Base-by-base conservation (phyloP, 2,888 invertebrate species). In the Rosalia funebris region DNA sequence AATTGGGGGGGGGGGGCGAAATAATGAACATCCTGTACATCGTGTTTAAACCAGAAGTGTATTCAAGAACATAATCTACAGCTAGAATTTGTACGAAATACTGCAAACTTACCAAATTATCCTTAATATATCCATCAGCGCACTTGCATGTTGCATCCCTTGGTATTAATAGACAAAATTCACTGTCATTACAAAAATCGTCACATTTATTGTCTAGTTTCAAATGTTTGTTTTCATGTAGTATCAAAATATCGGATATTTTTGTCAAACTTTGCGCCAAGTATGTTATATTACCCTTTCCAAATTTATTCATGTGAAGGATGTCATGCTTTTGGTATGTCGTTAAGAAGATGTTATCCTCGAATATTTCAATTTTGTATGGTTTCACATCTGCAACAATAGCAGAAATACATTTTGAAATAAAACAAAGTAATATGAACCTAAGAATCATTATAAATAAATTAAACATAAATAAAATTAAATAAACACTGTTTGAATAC, bases 341-440 rank as follows among this genome's bases (percentile, higher is more conserved):
- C 34, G 89, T 86, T 16, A 91, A 83, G 75, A 88, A 92, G 9
- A 91, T 75, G 60, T 81, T 84, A 73, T 91, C 89, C 78, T 91
- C 91, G 76, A 92, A 91, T 0, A 92, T 85, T 71, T 91, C 91
- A 25, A 92, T 80, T 77, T 88, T 88, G 76, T 85, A 87, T 0
- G 92, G 91, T 74, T 87, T 87, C 66, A 87, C 86, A 64, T 83
- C 84, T 77, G 74, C 72, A 81, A 77, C 45, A n/a, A n/a, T n/a
- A n/a, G n/a, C n/a, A n/a, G 66, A 66, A 60, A 63, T 44, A 37
- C 1, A 14, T 37, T 41, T 19, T n/a, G n/a, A n/a, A n/a, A n/a
- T n/a, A n/a, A n/a, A n/a, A n/a, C n/a, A n/a, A n/a, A n/a, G n/a
- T n/a, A n/a, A n/a, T n/a, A n/a, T n/a, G n/a, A n/a, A n/a, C n/a